phyloP scores from a whole-genome alignment of 2,888 invertebrate genomes.

The Notocelia uddmanniana region DNA sequence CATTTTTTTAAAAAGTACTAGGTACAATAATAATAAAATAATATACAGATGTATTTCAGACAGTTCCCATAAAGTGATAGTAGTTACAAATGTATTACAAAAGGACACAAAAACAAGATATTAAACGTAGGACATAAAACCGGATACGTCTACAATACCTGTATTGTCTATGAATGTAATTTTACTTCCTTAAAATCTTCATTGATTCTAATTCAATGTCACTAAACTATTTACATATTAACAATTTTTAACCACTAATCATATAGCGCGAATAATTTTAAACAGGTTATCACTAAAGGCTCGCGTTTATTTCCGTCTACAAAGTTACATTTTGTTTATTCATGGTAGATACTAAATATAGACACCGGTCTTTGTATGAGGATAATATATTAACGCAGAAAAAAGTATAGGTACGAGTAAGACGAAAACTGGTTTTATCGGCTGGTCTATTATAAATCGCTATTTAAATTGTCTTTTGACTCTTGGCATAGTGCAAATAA shows the following conservation, averaged over 20 bases:
- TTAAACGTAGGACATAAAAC: too few species aligned
- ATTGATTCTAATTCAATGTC: conserved; percentile 16
- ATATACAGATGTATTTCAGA: too few species aligned
- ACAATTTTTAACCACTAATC: background rate
- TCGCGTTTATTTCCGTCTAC: background rate
- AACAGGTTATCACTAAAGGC: background rate
- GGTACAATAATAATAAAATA: too few species aligned
- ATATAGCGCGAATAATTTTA: background rate
- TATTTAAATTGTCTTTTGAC: background rate
- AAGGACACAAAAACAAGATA: too few species aligned
- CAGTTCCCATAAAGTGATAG: too few species aligned
- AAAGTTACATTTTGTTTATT: background rate
- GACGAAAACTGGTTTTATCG: background rate
- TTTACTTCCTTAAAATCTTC: conserved; percentile 3
- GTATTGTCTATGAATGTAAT: too few species aligned
- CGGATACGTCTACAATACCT: too few species aligned
- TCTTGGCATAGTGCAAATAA: background rate
- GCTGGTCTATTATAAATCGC: background rate
- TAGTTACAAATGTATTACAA: too few species aligned
- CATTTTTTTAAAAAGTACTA: too few species aligned
- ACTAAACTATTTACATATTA: background rate
- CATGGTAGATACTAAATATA: background rate
- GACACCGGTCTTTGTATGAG: too few species aligned
- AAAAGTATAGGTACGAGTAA: background rate
- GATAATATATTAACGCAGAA: background rate